Conservation (phyloP, 2,113 vertebrate species). For the Rattus norvegicus region GRCr8 NC_086023.1:48128001-48128500, state of each 20-base stretch:
- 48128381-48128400: neutral
- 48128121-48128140: neutral
- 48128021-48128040: neutral
- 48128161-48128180: neutral
- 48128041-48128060: neutral
- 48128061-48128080: neutral
- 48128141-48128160: neutral
- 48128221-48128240: neutral
- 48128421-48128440: neutral
- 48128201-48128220: neutral
- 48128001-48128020: neutral
- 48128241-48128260: neutral
- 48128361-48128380: neutral
- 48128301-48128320: neutral
- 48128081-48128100: neutral
- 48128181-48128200: neutral
- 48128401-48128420: neutral
- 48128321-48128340: neutral
- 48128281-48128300: rapidly evolving
- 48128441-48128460: slow-evolving; percentile 20
- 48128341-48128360: neutral
- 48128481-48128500: slow-evolving; percentile 30
- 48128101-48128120: neutral
- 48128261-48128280: neutral
- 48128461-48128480: neutral